Conservation (phyloP, 2,113 vertebrate genomes). For the Ictidomys tridecemlineatus region DNA sequence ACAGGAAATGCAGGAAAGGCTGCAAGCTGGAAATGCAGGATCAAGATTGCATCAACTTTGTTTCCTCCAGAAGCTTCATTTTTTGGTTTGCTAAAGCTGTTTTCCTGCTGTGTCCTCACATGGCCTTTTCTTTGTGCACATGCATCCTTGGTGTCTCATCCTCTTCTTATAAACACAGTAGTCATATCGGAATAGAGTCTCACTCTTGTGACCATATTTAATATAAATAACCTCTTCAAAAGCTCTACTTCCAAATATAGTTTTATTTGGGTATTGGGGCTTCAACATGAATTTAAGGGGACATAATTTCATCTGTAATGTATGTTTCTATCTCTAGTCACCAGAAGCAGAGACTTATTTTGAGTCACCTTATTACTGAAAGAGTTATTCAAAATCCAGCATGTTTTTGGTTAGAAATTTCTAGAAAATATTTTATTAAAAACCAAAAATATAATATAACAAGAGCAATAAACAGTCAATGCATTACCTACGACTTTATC, state of each 20-base stretch:
- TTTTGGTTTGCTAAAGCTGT: not conserved
- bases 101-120: not conserved
- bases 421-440: not conserved
- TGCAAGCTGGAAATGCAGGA: not conserved
- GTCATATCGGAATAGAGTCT: fast-evolving
- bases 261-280: not conserved
- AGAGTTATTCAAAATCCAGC: not conserved
- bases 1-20: too few species aligned
- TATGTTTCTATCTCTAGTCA: not conserved
- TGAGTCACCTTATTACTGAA: too few species aligned
- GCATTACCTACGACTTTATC: not conserved
- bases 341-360: not conserved
- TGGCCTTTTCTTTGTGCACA: not conserved
- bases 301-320: not conserved
- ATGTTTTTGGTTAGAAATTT: not conserved
- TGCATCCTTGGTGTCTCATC: not conserved
- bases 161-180: not conserved
- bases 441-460: not conserved
- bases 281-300: not conserved
- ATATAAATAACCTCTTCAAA: not conserved
- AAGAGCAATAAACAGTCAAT: not conserved
- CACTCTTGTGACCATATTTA: not conserved
- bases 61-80: not conserved
- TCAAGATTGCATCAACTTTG: not conserved
- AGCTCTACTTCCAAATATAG: not conserved